Conservation (phyloP, 1,140 invertebrate genomes). For the Rhyacophila brunnea region DNA sequence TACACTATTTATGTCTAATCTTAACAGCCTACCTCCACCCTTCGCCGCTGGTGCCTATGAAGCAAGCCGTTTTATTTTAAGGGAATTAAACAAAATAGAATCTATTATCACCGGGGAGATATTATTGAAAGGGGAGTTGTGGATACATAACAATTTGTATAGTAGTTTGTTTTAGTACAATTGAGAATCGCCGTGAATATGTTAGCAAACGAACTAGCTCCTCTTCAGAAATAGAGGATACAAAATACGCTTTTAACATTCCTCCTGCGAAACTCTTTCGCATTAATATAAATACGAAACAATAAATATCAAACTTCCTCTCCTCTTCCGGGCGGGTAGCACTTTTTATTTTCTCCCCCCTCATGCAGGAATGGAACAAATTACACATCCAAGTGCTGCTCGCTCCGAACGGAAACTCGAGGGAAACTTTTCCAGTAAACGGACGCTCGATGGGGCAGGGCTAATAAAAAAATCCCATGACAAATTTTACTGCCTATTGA, state of each 20-base stretch:
- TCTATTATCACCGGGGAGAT: too few species aligned
- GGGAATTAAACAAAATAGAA: too few species aligned
- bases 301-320: conserved; percentile 35
- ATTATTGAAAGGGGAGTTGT: too few species aligned
- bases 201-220: not conserved
- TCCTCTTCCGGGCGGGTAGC: conserved; percentile 5
- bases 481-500: too few species aligned
- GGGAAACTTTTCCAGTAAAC: conserved; percentile 32
- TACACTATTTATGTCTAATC: too few species aligned
- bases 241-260: conserved; percentile 32
- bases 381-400: conserved; percentile 31
- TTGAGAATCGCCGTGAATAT: not conserved
- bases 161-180: too few species aligned
- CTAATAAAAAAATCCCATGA: too few species aligned
- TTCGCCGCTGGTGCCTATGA: too few species aligned
- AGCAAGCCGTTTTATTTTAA: too few species aligned
- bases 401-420: conserved; percentile 14
- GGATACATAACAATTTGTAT: too few species aligned
- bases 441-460: conserved; percentile 26
- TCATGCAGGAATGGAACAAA: conserved; percentile 17
- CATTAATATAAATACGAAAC: conserved; percentile 37
- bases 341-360: conserved; percentile 1
- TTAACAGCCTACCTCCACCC: too few species aligned
- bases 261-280: conserved; percentile 30
- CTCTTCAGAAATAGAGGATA: conserved; percentile 4